Percentiles rank a stretch among this genome's conserved stretches.
phyloP scores from a whole-genome alignment of 2,888 invertebrate genomes.

The Cynaeus angustus region DNA sequence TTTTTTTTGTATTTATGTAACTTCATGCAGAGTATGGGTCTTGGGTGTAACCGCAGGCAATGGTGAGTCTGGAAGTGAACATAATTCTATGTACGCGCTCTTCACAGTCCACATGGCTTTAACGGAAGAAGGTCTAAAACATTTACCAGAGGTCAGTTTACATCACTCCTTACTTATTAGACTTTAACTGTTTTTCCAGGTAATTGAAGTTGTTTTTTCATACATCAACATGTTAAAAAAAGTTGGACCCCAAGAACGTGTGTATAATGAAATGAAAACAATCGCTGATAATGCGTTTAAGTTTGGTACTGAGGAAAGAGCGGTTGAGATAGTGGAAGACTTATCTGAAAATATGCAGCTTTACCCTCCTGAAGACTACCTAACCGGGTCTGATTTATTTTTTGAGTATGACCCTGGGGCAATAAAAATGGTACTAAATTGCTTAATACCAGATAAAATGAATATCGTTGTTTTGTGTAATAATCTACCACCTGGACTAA shows the following conservation, averaged over 20 bases:
- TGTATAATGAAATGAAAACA: constrained; percentile 82
- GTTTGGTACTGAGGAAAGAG: constrained; percentile 81
- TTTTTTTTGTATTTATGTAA: constrained; percentile 26
- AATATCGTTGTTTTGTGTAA: constrained; percentile 83
- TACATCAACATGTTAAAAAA: constrained; percentile 83
- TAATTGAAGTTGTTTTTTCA: constrained; percentile 85
- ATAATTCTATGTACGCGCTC: constrained; percentile 85
- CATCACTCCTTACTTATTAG: constrained; percentile 9
- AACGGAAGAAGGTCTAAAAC: constrained; percentile 84
- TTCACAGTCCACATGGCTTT: constrained; percentile 84
- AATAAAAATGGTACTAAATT: constrained; percentile 76
- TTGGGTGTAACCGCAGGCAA: constrained; percentile 82
- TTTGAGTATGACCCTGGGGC: constrained; percentile 84
- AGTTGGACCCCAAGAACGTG: constrained; percentile 79
- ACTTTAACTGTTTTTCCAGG: constrained; percentile 71
- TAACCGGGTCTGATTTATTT: constrained; percentile 84
- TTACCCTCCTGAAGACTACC: constrained; percentile 85
- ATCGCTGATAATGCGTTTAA: constrained; percentile 85
- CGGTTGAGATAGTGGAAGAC: constrained; percentile 85
- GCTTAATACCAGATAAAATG: constrained; percentile 78
- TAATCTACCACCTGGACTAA: constrained; percentile 71
- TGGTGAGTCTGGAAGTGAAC: constrained; percentile 84
- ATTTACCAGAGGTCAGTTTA: constrained; percentile 77
- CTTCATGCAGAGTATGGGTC: constrained; percentile 81
- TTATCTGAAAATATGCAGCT: constrained; percentile 86